A percentile compares a stretch with the other conserved stretches of the same genome.
Evolutionary conservation across 1,140 invertebrate genomes (phyloP).

Genomic region (Fragariocoptes setiger): DNA sequence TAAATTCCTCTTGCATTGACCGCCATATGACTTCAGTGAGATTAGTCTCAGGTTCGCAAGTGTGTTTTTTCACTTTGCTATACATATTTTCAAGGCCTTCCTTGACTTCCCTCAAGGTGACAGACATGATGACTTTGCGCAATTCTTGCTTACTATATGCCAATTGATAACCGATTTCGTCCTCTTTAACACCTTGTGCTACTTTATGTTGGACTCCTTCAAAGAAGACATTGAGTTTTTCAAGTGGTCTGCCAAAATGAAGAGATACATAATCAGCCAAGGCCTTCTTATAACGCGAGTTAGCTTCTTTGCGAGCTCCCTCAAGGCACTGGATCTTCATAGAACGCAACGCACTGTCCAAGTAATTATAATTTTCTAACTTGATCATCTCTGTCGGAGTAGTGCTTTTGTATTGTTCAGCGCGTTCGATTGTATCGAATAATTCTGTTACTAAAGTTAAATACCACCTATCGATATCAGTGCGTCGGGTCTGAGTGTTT

Average conservation of each 20-base stretch:
- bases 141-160: conserved; percentile 89
- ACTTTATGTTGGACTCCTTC: conserved; percentile 70
- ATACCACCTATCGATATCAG: conserved; percentile 91
- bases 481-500: conserved; percentile 39
- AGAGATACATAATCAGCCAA: conserved; percentile 48
- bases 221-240: conserved; percentile 88
- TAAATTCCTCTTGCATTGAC: conserved; percentile 96
- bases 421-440: conserved; percentile 42
- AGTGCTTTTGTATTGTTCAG: conserved; percentile 62
- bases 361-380: conserved; percentile 77
- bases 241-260: conserved; percentile 73
- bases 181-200: conserved; percentile 65
- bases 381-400: conserved; percentile 68
- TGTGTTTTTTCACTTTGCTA: conserved; percentile 73
- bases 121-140: conserved; percentile 71
- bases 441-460: conserved; percentile 46
- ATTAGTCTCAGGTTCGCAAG: conserved; percentile 63
- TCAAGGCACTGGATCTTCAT: conserved; percentile 72
- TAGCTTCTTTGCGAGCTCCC: conserved; percentile 54
- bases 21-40: conserved; percentile 81
- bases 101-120: conserved; percentile 73
- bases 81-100: conserved; percentile 77
- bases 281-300: conserved; percentile 61
- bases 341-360: conserved; percentile 52
- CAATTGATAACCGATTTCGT: conserved; percentile 88